phyloP scores from a whole-genome alignment of 2,888 invertebrate genomes.

The Tachystola acroxantha region DNA sequence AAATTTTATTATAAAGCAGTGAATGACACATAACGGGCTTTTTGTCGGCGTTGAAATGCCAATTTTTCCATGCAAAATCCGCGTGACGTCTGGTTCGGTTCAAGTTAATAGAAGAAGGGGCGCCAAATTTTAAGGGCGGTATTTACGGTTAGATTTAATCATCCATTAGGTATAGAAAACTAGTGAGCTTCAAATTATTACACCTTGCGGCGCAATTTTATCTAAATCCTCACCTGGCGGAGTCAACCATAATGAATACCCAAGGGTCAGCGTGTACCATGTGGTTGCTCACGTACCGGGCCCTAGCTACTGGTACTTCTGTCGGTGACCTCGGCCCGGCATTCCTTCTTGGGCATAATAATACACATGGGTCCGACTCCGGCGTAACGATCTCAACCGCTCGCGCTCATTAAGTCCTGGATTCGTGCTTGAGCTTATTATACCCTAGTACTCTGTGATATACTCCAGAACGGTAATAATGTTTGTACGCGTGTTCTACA shows the following conservation, averaged over 20 bases:
- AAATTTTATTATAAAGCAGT: neutral
- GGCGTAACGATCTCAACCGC: constrained; percentile 57
- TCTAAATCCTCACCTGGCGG: neutral
- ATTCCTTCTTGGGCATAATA: constrained; percentile 75
- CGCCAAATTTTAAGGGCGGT: too few species aligned
- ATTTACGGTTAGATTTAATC: too few species aligned
- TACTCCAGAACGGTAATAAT: constrained; percentile 16
- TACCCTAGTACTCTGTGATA: constrained; percentile 34
- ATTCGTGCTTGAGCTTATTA: constrained; percentile 44
- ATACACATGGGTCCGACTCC: constrained; percentile 56
- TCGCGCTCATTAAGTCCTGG: constrained; percentile 63
- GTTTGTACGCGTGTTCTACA: constrained; percentile 11
- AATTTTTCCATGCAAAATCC: neutral
- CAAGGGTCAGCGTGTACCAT: constrained; percentile 39
- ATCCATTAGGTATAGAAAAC: too few species aligned
- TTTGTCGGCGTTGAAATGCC: neutral
- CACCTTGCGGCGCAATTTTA: neutral
- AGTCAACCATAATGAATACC: constrained; percentile 22
- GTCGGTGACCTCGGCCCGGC: constrained; percentile 61
- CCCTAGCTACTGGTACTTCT: constrained; percentile 54
- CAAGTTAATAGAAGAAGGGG: too few species aligned
- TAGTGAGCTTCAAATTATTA: too few species aligned
- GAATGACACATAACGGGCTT: neutral
- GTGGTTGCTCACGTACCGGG: constrained; percentile 27
- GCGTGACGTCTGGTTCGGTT: too few species aligned